These are phyloP conservation scores for Tricholauxania praeusta DNA, from an alignment of 2,888 invertebrate species.

Conservation along the genomic window DNA sequence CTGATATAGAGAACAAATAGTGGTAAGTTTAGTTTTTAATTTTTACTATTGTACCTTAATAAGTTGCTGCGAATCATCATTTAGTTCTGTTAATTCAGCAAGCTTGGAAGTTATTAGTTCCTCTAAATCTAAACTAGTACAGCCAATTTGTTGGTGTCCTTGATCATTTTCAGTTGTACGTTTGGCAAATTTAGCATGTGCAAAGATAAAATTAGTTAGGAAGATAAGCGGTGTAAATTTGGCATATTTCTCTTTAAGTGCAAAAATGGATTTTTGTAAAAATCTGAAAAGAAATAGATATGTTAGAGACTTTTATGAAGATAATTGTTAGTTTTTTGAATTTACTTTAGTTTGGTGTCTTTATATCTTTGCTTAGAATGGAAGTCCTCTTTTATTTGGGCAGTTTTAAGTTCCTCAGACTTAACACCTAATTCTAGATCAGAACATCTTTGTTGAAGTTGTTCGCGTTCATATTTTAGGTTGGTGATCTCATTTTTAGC, in stretches of 20 bases:
- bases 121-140: slow-evolving; percentile 44
- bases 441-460: slow-evolving; percentile 50
- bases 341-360: slow-evolving; percentile 61
- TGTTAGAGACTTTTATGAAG: neutral
- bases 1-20: slow-evolving; percentile 45
- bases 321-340: neutral
- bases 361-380: slow-evolving; percentile 56
- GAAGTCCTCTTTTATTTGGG: slow-evolving; percentile 53
- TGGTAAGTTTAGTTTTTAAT: neutral
- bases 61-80: slow-evolving; percentile 50
- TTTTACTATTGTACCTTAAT: slow-evolving; percentile 49
- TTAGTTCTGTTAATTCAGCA: slow-evolving; percentile 38
- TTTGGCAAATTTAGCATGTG: slow-evolving; percentile 57
- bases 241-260: slow-evolving; percentile 63
- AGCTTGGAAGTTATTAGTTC: slow-evolving; percentile 48
- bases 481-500: slow-evolving; percentile 59
- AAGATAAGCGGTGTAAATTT: slow-evolving; percentile 66
- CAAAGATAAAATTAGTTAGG: slow-evolving; percentile 63
- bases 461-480: slow-evolving; percentile 55
- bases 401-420: slow-evolving; percentile 48
- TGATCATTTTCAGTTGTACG: slow-evolving; percentile 41
- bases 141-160: neutral
- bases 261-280: slow-evolving; percentile 58
- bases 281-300: slow-evolving; percentile 51
- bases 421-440: slow-evolving; percentile 49